These are phyloP conservation scores for Drosophila percnosoma DNA, from an alignment of 2,888 invertebrate species.

Conservation along the genomic window DNA sequence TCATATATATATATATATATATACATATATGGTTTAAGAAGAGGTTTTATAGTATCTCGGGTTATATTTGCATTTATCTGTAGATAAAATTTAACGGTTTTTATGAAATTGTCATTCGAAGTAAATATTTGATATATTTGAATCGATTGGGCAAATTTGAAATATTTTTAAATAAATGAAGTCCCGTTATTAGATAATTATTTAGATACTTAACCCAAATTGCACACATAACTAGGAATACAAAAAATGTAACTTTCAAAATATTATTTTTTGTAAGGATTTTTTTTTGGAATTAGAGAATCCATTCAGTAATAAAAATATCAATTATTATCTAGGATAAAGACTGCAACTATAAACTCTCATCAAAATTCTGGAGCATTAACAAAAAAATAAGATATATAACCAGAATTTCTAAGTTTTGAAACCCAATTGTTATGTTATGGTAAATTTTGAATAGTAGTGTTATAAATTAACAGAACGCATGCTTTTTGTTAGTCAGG, in stretches of 20 bases:
- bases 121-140: background rate
- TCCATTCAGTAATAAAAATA: no score
- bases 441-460: background rate
- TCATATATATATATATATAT: background rate
- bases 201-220: background rate
- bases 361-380: background rate
- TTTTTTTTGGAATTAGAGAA: no score
- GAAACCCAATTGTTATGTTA: constrained; percentile 2
- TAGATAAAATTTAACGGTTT: background rate
- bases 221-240: background rate
- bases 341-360: background rate
- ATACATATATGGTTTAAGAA: background rate
- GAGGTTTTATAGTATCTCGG: background rate
- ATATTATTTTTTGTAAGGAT: background rate
- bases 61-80: no score
- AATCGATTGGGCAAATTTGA: background rate
- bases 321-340: background rate
- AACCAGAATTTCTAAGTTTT: background rate
- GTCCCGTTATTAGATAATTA: background rate
- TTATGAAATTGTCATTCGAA: background rate
- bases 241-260: background rate
- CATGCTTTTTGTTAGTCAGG: constrained; percentile 2
- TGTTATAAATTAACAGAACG: background rate
- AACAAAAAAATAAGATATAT: background rate
- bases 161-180: background rate